Conservation (phyloP, 2,113 vertebrate species). For the Butorides virescens region DNA sequence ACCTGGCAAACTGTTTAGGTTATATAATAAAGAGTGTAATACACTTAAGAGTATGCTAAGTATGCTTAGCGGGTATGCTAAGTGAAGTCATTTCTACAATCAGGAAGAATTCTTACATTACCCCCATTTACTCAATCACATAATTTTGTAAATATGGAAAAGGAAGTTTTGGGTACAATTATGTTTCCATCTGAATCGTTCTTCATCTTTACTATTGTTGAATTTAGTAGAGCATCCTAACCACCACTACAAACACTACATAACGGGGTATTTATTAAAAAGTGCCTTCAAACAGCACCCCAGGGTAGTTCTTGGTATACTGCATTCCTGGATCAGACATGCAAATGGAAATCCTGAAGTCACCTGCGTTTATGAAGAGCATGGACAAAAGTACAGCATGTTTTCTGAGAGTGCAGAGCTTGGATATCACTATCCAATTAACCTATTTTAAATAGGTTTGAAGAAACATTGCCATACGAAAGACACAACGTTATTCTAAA, state of each 20-base stretch:
- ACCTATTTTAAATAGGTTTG: background rate
- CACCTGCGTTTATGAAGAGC: background rate
- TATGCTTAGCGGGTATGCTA: background rate
- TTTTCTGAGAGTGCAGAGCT: background rate
- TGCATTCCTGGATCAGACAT: background rate
- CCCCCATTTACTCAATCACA: background rate
- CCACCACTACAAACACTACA: background rate
- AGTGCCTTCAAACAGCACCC: background rate
- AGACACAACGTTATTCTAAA: slow-evolving; percentile 31
- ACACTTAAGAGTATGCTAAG: background rate
- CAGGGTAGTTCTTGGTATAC: background rate
- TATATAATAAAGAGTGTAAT: background rate
- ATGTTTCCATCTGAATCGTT: background rate
- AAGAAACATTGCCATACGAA: background rate
- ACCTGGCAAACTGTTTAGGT: background rate
- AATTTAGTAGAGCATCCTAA: background rate
- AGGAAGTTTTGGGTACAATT: background rate
- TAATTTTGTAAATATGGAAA: background rate
- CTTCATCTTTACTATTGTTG: background rate
- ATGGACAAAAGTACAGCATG: background rate
- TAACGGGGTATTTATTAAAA: background rate
- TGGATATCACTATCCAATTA: background rate
- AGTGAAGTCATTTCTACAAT: background rate
- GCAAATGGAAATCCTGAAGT: background rate
- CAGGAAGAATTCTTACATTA: background rate